Conservation (phyloP, 2,888 invertebrate genomes). For the Drosophila testacea region DNA sequence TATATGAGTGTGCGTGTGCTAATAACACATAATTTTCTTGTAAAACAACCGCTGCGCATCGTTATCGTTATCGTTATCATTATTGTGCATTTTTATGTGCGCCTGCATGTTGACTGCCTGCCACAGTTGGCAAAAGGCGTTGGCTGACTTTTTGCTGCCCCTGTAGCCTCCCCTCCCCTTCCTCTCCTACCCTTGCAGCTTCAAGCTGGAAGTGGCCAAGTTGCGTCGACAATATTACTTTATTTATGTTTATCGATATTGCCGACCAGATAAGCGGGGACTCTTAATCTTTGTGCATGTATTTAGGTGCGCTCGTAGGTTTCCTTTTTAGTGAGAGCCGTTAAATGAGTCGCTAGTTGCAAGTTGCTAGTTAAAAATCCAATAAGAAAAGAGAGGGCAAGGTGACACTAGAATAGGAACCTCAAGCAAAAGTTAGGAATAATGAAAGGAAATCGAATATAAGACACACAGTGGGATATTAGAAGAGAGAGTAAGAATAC, state of each 20-base stretch:
- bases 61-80: slow-evolving; percentile 79
- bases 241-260: slow-evolving; percentile 81
- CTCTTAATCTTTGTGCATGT: slow-evolving; percentile 29
- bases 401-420: too few relatives aligned
- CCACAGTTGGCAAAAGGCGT: slow-evolving; percentile 54
- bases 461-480: too few relatives aligned
- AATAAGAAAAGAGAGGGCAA: not conserved
- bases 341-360: slow-evolving; percentile 56
- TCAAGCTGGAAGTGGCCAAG: slow-evolving; percentile 40
- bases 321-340: slow-evolving; percentile 68
- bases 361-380: slow-evolving; percentile 16
- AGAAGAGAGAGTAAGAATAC: too few relatives aligned
- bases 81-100: slow-evolving; percentile 77
- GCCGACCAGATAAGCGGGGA: slow-evolving; percentile 68
- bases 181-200: not conserved
- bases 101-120: slow-evolving; percentile 73
- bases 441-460: too few relatives aligned
- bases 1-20: slow-evolving; percentile 53
- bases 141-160: slow-evolving; percentile 21
- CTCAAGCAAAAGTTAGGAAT: too few relatives aligned
- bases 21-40: slow-evolving; percentile 81
- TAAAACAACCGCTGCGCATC: slow-evolving; percentile 82
- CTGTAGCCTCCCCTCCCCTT: not conserved
- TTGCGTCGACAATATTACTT: slow-evolving; percentile 70
- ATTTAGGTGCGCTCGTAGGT: slow-evolving; percentile 70